phyloP scores from a whole-genome alignment of 2,888 invertebrate species.

The Luperina testacea region DNA sequence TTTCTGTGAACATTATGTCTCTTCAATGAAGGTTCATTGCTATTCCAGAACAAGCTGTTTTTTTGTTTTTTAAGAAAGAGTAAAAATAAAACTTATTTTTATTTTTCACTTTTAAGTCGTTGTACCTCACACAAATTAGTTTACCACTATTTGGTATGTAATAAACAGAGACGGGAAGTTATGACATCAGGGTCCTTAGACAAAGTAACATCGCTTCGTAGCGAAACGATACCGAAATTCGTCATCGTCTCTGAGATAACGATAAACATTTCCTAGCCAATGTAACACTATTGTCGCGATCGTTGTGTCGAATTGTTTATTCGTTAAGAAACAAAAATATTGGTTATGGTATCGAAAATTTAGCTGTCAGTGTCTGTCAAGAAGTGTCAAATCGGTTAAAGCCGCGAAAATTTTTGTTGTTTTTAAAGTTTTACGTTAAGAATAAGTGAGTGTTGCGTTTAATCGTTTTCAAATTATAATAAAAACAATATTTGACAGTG shows the following conservation, averaged over 20 bases:
- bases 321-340: slow-evolving; percentile 7
- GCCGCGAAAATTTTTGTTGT: too few species aligned
- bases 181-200: not conserved
- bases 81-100: not conserved
- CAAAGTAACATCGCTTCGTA: not conserved
- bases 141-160: not conserved
- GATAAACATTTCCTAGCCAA: too few species aligned
- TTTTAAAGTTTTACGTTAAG: too few species aligned
- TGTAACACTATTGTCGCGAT: too few species aligned
- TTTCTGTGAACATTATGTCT: not conserved
- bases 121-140: not conserved
- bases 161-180: not conserved
- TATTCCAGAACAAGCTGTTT: not conserved
- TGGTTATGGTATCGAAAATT: slow-evolving; percentile 24
- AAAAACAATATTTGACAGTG: too few species aligned
- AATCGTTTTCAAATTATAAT: too few species aligned
- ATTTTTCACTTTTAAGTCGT: not conserved
- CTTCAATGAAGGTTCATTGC: not conserved
- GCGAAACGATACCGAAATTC: slow-evolving; percentile 1
- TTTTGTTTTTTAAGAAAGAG: not conserved
- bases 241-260: too few species aligned
- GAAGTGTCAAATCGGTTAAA: slow-evolving; percentile 5
- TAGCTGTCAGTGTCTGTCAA: slow-evolving; percentile 12
- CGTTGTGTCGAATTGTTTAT: not conserved
- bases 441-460: too few species aligned